phyloP scores from a whole-genome alignment of 1,140 invertebrate genomes.

The Ips nitidus region DNA sequence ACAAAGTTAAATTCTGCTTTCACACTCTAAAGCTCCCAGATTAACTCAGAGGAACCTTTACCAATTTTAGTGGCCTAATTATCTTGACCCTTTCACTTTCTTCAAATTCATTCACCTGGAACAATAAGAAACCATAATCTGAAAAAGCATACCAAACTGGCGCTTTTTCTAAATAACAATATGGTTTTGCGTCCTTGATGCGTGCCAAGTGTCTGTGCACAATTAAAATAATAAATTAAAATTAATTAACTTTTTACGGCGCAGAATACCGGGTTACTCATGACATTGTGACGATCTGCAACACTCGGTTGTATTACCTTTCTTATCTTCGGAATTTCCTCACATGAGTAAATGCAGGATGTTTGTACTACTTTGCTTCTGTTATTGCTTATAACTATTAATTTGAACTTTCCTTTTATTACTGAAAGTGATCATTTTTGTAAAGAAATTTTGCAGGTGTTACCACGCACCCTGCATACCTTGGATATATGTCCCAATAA shows the following conservation, averaged over 20 bases:
- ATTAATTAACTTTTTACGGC: conserved; percentile 14
- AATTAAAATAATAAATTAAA: conserved; percentile 16
- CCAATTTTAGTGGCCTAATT: no score
- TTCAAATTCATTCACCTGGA: no score
- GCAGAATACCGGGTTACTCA: conserved; percentile 8
- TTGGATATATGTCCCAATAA: no score
- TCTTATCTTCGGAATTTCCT: conserved; percentile 20
- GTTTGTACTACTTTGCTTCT: conserved; percentile 6
- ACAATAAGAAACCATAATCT: no score
- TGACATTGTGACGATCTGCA: conserved; percentile 7
- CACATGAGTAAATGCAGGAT: conserved; percentile 10
- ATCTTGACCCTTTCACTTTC: no score
- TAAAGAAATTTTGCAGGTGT: no score
- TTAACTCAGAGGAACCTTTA: no score
- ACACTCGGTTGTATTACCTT: conserved; percentile 6
- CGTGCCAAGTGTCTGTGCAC: not conserved
- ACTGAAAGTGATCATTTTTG: not conserved
- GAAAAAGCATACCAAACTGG: no score
- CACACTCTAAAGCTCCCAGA: no score
- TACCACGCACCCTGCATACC: no score
- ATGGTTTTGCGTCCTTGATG: not conserved
- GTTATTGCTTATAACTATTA: not conserved
- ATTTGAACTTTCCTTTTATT: conserved; percentile 7
- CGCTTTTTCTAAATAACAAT: no score
- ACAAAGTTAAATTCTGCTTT: no score